phyloP scores from a whole-genome alignment of 2,888 invertebrate species.

The Acronicta psi region DNA sequence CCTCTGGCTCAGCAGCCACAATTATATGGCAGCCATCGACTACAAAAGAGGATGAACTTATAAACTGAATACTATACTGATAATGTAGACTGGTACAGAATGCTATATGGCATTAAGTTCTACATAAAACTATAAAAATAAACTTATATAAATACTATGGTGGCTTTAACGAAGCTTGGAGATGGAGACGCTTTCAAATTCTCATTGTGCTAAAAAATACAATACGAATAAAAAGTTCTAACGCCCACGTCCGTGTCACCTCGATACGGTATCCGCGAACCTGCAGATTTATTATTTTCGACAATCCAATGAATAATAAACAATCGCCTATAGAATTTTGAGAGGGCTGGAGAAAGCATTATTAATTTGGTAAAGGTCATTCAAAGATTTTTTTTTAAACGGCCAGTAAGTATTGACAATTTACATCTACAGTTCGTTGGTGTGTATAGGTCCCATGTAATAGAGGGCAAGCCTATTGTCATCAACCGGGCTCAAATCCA shows the following conservation, averaged over 20 bases:
- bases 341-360: slow-evolving; percentile 25
- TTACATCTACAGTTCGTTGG: no score
- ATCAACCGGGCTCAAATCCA: no score
- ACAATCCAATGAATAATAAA: slow-evolving; percentile 44
- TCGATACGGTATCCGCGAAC: slow-evolving; percentile 50
- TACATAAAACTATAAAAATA: slow-evolving; percentile 8
- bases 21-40: no score
- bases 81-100: no score
- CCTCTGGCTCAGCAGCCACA: no score
- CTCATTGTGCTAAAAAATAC: slow-evolving; percentile 34
- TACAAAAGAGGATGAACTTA: no score
- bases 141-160: slow-evolving; percentile 13
- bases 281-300: slow-evolving; percentile 65
- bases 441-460: no score
- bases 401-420: no score
- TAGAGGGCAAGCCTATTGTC: no score
- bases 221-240: slow-evolving; percentile 46
- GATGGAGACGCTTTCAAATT: slow-evolving; percentile 37
- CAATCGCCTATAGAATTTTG: neutral
- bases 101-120: no score
- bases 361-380: slow-evolving; percentile 4
- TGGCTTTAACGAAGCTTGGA: slow-evolving; percentile 16
- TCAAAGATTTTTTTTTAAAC: no score
- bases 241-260: slow-evolving; percentile 50
- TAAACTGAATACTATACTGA: no score